Base-by-base conservation (phyloP, 2,113 vertebrate species). In the Actenoides hombroni region DNA sequence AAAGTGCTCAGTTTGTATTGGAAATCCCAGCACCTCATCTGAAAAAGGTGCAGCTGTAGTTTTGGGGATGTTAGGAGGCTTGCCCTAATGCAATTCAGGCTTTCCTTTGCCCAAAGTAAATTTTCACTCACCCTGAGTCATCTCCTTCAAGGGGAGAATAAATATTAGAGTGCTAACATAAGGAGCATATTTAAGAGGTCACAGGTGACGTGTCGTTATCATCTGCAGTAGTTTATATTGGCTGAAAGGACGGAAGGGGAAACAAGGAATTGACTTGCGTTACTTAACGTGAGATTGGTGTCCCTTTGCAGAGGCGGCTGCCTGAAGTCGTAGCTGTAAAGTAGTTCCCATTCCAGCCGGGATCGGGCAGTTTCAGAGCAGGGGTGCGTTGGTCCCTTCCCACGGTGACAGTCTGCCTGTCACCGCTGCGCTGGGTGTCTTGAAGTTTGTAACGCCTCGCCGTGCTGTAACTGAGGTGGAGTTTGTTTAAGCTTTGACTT, bases 61-160 rank as follows among this genome's bases (percentile, higher is more conserved):
- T 83, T 40, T 29, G 31, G 95, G 70, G 7, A 0, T 12, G 33
- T 46, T 49, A 26, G 67, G 80, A 94, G 39, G 39, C 37, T 68
- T 61, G 61, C 37, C 1, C 29, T 85, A 24, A 82, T 46, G 65
- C 51, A 10, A 1, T 86, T 85, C 8, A 11, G 40, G 26, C 69
- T 16, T 96, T 95, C 64, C 82, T 90, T 93, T 42, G 44, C 90
- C 94, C 82, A 64, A 69, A 87, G 82, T 44, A 93, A 48, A 94
- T 92, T 90, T 97, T 76, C 46, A 31, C 95, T 97, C 94, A 71
- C 84, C 93, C 76, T 46, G 89, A 95, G 92, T 90, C 90, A 70
- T 83, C 94, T 92, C 51, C 91, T 97, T 88, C 85, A 82, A 92
- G 95, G 92, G n/a, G 92, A 97, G 94, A 94, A 97, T 97, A 97